Conservation (phyloP, 2,797 vertebrate species). For the Antrozous pallidus region DNA sequence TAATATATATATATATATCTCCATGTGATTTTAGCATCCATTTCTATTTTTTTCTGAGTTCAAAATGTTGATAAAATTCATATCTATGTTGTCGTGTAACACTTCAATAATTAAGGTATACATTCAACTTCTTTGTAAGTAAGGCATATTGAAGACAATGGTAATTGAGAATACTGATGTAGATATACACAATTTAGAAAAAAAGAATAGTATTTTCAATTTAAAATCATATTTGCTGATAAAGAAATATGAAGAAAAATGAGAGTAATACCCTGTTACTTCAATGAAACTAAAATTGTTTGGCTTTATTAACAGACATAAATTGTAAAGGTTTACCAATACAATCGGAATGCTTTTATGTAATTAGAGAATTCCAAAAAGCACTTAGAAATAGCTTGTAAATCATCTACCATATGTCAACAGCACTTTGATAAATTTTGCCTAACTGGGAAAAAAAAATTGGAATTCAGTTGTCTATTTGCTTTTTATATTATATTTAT, state of each 20-base stretch:
- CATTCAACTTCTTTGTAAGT: background rate
- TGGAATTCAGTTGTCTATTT: slow-evolving; percentile 61
- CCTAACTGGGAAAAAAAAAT: slow-evolving; percentile 55
- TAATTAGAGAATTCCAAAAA: slow-evolving; percentile 70
- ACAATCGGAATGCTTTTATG: slow-evolving; percentile 61
- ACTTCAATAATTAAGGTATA: background rate
- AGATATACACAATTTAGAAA: background rate
- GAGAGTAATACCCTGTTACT: background rate
- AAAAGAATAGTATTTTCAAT: slow-evolving; percentile 23
- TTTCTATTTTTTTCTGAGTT: background rate
- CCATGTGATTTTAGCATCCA: background rate
- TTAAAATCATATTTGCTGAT: slow-evolving; percentile 36
- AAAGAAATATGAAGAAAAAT: slow-evolving; percentile 21
- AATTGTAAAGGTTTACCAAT: slow-evolving; percentile 64
- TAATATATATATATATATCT: background rate
- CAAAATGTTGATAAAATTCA: slow-evolving; percentile 20
- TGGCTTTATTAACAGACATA: slow-evolving; percentile 58
- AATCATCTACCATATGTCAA: slow-evolving; percentile 70
- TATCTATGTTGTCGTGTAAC: background rate
- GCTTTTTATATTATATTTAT: slow-evolving; percentile 64
- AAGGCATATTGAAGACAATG: background rate
- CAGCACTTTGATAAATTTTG: slow-evolving; percentile 70
- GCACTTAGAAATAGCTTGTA: slow-evolving; percentile 68
- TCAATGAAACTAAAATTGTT: slow-evolving; percentile 43
- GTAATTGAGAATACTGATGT: background rate